Evolutionary conservation across 2,113 vertebrate genomes (phyloP).

Genomic region (Edolisoma coerulescens): DNA sequence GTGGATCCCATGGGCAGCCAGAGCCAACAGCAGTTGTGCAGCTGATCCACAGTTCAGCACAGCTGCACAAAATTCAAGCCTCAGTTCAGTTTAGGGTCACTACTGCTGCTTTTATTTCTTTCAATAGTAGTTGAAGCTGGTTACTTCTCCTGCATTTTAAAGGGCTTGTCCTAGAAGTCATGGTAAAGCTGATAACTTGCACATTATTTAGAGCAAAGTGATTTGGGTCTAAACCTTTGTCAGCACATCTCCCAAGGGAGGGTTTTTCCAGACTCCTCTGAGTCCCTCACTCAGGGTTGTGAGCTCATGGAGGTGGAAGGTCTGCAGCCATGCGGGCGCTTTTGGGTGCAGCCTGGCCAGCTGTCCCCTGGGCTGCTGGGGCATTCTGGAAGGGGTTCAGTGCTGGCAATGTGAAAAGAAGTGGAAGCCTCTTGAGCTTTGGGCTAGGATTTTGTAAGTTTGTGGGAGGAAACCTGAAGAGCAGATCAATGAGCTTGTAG

Average conservation of each 20-base stretch:
- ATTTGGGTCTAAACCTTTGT: not conserved
- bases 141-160: not conserved
- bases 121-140: rapidly evolving
- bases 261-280: not conserved
- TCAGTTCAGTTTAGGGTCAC: not conserved
- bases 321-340: rapidly evolving
- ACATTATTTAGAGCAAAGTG: not conserved
- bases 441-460: not conserved
- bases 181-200: not conserved
- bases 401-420: not conserved
- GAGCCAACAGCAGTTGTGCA: not conserved
- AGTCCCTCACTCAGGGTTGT: rapidly evolving
- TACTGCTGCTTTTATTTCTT: not conserved
- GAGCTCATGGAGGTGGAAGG: rapidly evolving
- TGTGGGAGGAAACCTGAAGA: not conserved
- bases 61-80: not conserved
- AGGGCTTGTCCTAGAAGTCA: not conserved
- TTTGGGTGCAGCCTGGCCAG: rapidly evolving
- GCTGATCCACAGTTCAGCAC: not conserved
- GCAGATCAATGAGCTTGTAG: rapidly evolving
- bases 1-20: rapidly evolving
- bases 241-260: not conserved
- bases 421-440: not conserved
- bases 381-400: rapidly evolving
- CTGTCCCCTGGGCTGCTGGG: not conserved